phyloP scores from a whole-genome alignment of 2,888 invertebrate genomes.

The Heliconius sara region DNA sequence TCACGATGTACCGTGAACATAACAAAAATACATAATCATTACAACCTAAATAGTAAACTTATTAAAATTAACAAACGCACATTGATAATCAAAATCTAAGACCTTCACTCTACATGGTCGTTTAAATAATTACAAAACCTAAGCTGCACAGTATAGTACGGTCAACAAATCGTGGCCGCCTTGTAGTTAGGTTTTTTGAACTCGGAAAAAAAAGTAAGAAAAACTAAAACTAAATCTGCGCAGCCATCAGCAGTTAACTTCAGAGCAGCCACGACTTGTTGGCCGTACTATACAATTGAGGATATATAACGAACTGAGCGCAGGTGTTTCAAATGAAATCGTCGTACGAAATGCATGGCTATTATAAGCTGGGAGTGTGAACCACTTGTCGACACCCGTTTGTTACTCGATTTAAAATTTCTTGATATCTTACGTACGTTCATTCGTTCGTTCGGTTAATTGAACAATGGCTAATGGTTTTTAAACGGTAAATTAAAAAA shows the following conservation, averaged over 20 bases:
- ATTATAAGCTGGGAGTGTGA: slow-evolving; percentile 35
- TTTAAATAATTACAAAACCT: slow-evolving; percentile 16
- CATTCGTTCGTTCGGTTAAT: slow-evolving; percentile 33
- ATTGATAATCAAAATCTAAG: slow-evolving; percentile 1
- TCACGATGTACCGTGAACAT: not conserved
- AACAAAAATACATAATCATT: not conserved
- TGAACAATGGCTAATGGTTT: slow-evolving; percentile 2
- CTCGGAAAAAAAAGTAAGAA: too few relatives aligned
- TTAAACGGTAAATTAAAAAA: slow-evolving; percentile 1
- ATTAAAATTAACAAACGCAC: not conserved
- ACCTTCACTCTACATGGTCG: slow-evolving; percentile 11
- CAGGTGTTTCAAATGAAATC: slow-evolving; percentile 39
- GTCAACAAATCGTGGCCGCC: too few relatives aligned
- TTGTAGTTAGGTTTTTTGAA: too few relatives aligned
- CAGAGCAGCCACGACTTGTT: too few relatives aligned
- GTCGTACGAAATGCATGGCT: slow-evolving; percentile 36
- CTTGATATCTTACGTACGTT: slow-evolving; percentile 30
- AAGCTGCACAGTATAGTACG: not conserved
- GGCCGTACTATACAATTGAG: not conserved
- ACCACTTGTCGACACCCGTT: slow-evolving; percentile 21
- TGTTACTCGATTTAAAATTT: slow-evolving; percentile 33
- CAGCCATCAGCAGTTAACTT: too few relatives aligned
- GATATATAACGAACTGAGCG: slow-evolving; percentile 26
- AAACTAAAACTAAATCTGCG: too few relatives aligned
- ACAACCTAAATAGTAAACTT: not conserved